Conservation (phyloP, 2,888 invertebrate species). For the Neoascia interrupta region DNA sequence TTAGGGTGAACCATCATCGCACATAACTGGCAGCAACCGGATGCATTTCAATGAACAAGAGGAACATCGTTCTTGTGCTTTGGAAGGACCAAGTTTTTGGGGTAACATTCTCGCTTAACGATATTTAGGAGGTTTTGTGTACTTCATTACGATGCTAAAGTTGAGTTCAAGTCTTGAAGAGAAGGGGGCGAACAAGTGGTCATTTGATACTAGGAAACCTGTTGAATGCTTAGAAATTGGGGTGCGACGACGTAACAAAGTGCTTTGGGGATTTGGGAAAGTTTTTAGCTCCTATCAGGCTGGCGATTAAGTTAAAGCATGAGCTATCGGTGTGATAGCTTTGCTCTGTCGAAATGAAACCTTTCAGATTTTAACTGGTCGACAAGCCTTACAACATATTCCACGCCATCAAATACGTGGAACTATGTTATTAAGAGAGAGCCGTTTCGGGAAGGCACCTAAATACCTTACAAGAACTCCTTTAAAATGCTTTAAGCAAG, state of each 20-base stretch:
- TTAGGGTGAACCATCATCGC: slow-evolving; percentile 36
- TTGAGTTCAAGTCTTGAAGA: slow-evolving; percentile 31
- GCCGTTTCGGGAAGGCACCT: too few relatives aligned
- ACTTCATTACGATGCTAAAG: slow-evolving; percentile 20
- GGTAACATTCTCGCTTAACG: slow-evolving; percentile 22
- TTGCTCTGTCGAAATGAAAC: too few relatives aligned
- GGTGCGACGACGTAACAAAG: slow-evolving; percentile 1
- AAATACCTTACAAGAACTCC: too few relatives aligned
- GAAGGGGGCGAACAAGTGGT: slow-evolving; percentile 27
- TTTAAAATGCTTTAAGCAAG: too few relatives aligned
- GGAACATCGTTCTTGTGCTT: slow-evolving; percentile 1
- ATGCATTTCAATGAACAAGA: slow-evolving; percentile 42
- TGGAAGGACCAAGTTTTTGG: slow-evolving; percentile 33
- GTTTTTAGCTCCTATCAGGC: too few relatives aligned
- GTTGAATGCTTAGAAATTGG: slow-evolving; percentile 36
- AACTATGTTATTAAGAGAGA: too few relatives aligned
- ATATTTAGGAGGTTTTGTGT: slow-evolving; percentile 46
- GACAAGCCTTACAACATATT: too few relatives aligned
- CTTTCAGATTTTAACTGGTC: too few relatives aligned
- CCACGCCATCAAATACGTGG: too few relatives aligned
- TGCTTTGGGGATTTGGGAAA: neutral
- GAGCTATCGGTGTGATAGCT: too few relatives aligned
- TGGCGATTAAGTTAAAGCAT: neutral
- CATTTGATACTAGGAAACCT: slow-evolving; percentile 23
- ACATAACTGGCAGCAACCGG: slow-evolving; percentile 46